Evolutionary conservation across 2,888 invertebrate genomes (phyloP), one percentile per base, ranked within the genome.

Genomic region (Drosophila kuntzei): DNA sequence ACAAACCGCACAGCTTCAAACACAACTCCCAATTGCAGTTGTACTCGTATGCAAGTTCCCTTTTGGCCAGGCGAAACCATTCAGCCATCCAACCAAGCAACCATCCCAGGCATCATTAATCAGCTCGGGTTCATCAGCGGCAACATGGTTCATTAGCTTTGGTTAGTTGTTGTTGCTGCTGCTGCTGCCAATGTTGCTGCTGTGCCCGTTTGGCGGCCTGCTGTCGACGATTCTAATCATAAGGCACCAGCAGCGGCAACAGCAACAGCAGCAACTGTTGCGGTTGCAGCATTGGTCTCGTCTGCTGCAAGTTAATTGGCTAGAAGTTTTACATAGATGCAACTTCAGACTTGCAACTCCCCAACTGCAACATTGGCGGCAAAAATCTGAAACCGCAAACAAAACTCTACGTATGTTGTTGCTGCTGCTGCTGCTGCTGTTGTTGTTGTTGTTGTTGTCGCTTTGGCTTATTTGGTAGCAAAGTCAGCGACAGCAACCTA

Each of bases 131-230:
- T 86, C 85, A 85, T 85, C 85, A 86, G 89, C 87, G 84, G 81
- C 84, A 84, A 83, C 84, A 87, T 87, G 84, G 89, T 88, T 88
- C 87, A 88, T 88, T 88, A 88, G 86, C 87, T 88, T 84, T 86
- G 80, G 74, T 71, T 77, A 68, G 73, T 76, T 70, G 80, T 64
- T 64, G 73, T 64, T 64, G 73, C 43, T 75, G 66, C 25, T 68
- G 81, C 49, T 62, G 73, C 14, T 50, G 60, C 14, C 60, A 60
- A 43, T 50, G 68, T 49, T 61, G 58, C 43, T 68, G 79, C 66
- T 44, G 80, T 84, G 69, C 76, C 80, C 68, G 77, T 77, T 79
- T 83, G 71, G 83, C 78, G 75, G 84, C 76, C 77, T 72, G 60
- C 85, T 76, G 76, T 72, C 81, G 85, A 82, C 88, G 84, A 85